Evolutionary conservation across 2,113 vertebrate species (phyloP), one percentile per base, ranked within the genome.

Genomic region (Petrocephalus microphthalmus): DNA sequence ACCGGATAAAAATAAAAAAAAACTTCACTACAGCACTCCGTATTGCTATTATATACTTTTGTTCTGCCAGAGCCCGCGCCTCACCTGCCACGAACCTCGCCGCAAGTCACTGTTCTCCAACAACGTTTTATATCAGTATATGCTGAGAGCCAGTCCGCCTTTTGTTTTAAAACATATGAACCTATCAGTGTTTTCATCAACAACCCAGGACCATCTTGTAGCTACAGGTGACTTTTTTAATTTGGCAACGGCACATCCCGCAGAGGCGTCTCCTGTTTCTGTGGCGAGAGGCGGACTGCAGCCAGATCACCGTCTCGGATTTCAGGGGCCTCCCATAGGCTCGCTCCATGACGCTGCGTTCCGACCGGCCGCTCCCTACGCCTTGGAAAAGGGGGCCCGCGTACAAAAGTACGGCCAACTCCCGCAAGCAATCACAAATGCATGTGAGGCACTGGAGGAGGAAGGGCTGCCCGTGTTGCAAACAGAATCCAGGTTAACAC

Each of bases 261-360:
- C 84, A 49, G 49, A 29, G 3, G n/a, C 0, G 22, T n/a, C 19
- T 49, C 67, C 49, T 19, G 25, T 54, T 88, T 67, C 29, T 19
- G 78, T 20, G 8, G 45, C 22, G 17, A 29, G 45, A 84, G 56
- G 88, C 20, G 74, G 20, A 56, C 5, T 52, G 6, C 22, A 22
- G 87, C 20, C 33, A n/a, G 5, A 51, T 83, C 19, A 37, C 19
- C 7, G 42, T 57, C 81, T 92, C 91, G 89, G 45, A 85, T 94
- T 92, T 92, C 90, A 92, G 89, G 42, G 17, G 49, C 51, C 82
- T 84, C 5, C 89, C 56, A 96, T 96, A 95, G 94, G 95, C 83
- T 89, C 90, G 3, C 47, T 52, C 15, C 17, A 2, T 11, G 90
- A 89, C 85, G 92, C 91, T 0, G 37, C 2, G 49, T 64, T 67